These are phyloP conservation scores for Trichogramma evanescens DNA, from an alignment of 2,888 invertebrate genomes.

Conservation along the genomic window DNA sequence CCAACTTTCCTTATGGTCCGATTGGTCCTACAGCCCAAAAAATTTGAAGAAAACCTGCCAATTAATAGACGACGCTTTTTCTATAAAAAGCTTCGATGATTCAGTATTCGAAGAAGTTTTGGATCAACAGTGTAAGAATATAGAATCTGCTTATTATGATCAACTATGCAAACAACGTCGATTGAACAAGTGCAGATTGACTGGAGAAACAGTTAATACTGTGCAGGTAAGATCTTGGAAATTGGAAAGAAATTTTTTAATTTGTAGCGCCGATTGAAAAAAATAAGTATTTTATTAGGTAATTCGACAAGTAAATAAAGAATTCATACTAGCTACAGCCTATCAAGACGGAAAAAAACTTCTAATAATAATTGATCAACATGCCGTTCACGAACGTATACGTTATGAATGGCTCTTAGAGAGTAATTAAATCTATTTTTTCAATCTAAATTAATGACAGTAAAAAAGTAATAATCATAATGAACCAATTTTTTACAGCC, in stretches of 20 bases:
- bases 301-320: slow-evolving; percentile 68
- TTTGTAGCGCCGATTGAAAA: not conserved
- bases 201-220: slow-evolving; percentile 15
- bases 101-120: too few relatives aligned
- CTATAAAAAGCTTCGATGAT: too few relatives aligned
- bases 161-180: not conserved
- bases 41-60: not conserved
- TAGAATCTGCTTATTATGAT: not conserved
- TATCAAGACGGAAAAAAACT: slow-evolving; percentile 46
- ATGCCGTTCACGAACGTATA: slow-evolving; percentile 80
- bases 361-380: slow-evolving; percentile 74
- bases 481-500: slow-evolving; percentile 41
- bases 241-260: not conserved
- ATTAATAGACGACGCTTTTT: not conserved
- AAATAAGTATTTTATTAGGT: slow-evolving; percentile 46
- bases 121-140: not conserved
- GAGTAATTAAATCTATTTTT: slow-evolving; percentile 46
- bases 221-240: slow-evolving; percentile 9
- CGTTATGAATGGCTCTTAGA: slow-evolving; percentile 63
- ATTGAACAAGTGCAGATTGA: slow-evolving; percentile 11
- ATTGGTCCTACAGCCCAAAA: slow-evolving; percentile 30
- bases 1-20: slow-evolving; percentile 35
- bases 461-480: not conserved
- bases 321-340: slow-evolving; percentile 58
- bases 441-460: slow-evolving; percentile 1